Evolutionary conservation across 1,140 invertebrate genomes (phyloP).

Genomic region (Vanessa atalanta): DNA sequence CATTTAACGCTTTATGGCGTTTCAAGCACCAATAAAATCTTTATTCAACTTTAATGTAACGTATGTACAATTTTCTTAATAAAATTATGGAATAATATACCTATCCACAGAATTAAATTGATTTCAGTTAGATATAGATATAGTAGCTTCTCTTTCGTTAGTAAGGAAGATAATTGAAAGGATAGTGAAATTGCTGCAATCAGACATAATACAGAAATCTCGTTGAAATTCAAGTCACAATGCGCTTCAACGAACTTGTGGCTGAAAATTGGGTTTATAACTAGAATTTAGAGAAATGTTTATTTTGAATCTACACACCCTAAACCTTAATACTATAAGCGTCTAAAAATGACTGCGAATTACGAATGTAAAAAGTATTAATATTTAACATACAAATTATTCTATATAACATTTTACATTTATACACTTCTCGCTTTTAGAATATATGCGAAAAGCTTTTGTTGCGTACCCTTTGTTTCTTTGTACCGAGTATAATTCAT

Average conservation of each 20-base stretch:
- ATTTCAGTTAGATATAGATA: too few relatives aligned
- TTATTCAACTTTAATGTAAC: too few relatives aligned
- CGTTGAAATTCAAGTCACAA: constrained; percentile 32
- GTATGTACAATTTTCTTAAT: too few relatives aligned
- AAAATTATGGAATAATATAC: too few relatives aligned
- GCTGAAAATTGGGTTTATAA: constrained; percentile 14
- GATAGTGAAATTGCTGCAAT: constrained; percentile 12
- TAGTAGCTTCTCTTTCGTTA: not conserved
- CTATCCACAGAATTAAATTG: too few relatives aligned
- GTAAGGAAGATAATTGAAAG: not conserved
- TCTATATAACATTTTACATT: constrained; percentile 10
- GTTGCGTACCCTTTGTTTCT: constrained; percentile 30
- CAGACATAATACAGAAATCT: constrained; percentile 27
- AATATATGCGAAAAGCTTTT: constrained; percentile 24
- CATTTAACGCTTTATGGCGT: too few relatives aligned
- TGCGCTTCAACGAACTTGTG: constrained; percentile 24
- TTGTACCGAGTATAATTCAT: constrained; percentile 28
- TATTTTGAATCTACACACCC: too few relatives aligned
- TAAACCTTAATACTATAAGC: too few relatives aligned
- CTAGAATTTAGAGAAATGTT: constrained; percentile 6
- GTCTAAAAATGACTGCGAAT: too few relatives aligned
- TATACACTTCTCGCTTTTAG: constrained; percentile 9
- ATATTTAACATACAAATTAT: not conserved
- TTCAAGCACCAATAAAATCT: too few relatives aligned
- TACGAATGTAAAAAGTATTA: not conserved